These are phyloP conservation scores for Megaceryle torquata DNA, from an alignment of 2,113 vertebrate genomes.

Conservation along the genomic window DNA sequence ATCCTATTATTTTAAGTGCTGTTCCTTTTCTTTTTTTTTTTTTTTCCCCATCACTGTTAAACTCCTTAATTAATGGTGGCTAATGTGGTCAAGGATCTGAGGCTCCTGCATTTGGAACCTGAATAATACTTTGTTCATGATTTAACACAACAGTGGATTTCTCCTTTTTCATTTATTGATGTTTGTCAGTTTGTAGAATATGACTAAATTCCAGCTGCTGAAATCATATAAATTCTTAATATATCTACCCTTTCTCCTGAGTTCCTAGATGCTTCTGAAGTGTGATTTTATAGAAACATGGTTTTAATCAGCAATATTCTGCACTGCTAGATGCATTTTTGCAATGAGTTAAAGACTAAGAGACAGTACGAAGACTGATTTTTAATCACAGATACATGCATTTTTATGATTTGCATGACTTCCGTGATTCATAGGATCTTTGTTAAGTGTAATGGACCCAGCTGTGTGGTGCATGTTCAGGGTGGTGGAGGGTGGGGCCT, in stretches of 20 bases:
- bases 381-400: not conserved
- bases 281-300: not conserved
- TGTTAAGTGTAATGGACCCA: not conserved
- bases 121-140: not conserved
- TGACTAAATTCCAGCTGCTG: not conserved
- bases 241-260: not conserved
- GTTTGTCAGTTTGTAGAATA: not conserved
- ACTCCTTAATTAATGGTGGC: not conserved
- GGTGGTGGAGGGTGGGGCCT: not conserved
- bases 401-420: not conserved
- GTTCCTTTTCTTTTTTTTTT: not conserved
- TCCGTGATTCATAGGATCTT: not conserved
- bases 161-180: not conserved
- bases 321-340: not conserved
- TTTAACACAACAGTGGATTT: not conserved
- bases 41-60: not conserved
- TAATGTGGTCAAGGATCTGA: not conserved
- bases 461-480: not conserved
- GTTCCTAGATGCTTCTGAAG: not conserved
- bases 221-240: not conserved
- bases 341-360: not conserved
- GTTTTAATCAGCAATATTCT: not conserved
- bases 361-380: not conserved
- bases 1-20: not conserved
- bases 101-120: not conserved